phyloP scores from a whole-genome alignment of 2,888 invertebrate genomes.

The Gryllus longicercus region DNA sequence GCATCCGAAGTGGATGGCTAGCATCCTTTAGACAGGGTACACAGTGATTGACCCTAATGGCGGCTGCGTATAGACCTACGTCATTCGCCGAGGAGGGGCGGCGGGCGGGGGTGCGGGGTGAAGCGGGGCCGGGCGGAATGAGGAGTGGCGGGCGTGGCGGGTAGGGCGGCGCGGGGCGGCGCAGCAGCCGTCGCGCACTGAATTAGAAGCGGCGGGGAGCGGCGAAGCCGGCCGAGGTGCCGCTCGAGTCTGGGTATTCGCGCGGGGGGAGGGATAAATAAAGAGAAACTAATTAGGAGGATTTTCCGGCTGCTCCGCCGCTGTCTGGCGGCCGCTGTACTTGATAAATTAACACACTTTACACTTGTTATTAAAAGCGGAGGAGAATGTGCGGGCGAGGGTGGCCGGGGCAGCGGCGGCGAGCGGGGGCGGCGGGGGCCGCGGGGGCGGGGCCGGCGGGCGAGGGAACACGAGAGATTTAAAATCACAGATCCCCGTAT shows the following conservation, averaged over 20 bases:
- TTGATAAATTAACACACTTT: conserved; percentile 17
- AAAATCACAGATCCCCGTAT: conserved; percentile 11
- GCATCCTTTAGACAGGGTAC: too few species aligned
- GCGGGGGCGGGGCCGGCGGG: background rate
- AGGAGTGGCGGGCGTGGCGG: too few species aligned
- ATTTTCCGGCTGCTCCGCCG: background rate
- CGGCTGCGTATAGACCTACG: too few species aligned
- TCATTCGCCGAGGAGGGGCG: too few species aligned
- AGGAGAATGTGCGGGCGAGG: background rate
- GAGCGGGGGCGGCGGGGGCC: background rate
- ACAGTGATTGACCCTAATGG: too few species aligned
- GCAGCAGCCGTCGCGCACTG: background rate
- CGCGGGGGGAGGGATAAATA: conserved; percentile 11
- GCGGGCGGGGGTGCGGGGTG: too few species aligned
- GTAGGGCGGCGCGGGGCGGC: too few species aligned
- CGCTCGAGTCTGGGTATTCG: background rate
- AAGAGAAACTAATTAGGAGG: conserved; percentile 17
- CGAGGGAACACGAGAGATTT: conserved; percentile 3
- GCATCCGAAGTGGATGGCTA: too few species aligned
- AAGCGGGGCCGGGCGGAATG: too few species aligned
- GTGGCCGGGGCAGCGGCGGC: background rate
- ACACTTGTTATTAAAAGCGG: background rate
- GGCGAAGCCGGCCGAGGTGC: background rate
- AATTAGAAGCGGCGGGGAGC: background rate
- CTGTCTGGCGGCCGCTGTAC: background rate